These are phyloP conservation scores for Myotis planiceps DNA, from an alignment of 2,797 vertebrate species.

Conservation along the genomic window DNA sequence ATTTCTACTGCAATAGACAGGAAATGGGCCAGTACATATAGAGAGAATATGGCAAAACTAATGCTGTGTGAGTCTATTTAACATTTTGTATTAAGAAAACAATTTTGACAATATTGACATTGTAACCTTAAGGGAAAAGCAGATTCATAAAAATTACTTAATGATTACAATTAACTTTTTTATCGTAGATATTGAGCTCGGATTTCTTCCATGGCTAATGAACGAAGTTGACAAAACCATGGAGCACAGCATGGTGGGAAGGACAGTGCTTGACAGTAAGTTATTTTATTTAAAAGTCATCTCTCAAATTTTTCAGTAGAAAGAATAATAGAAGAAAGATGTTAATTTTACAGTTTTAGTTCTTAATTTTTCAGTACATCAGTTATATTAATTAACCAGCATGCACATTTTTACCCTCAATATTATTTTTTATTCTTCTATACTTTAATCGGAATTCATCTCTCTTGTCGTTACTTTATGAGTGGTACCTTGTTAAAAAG, in stretches of 20 bases:
- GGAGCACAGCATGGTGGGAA: constrained; percentile 87
- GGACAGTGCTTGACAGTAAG: constrained; percentile 93
- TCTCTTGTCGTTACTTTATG: neutral
- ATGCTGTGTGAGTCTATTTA: constrained; percentile 50
- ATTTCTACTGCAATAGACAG: neutral
- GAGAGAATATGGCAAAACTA: constrained; percentile 61
- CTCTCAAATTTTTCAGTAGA: neutral
- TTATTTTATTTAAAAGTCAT: constrained; percentile 40
- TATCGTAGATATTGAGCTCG: constrained; percentile 91
- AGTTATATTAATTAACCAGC: neutral
- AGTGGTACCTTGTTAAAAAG: neutral
- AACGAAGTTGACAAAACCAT: constrained; percentile 87
- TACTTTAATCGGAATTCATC: neutral
- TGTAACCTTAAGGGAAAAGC: constrained; percentile 1
- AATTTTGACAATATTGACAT: neutral
- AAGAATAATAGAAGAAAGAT: neutral
- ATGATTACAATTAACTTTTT: constrained; percentile 35
- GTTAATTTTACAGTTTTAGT: neutral
- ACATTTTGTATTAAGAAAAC: constrained; percentile 12
- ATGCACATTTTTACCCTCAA: neutral
- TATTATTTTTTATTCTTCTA: neutral
- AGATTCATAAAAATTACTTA: constrained; percentile 31
- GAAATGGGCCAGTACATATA: neutral
- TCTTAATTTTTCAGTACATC: neutral
- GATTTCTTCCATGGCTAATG: constrained; percentile 94